Base-by-base conservation (phyloP, 2,797 vertebrate genomes). In the Natrix natrix region DNA sequence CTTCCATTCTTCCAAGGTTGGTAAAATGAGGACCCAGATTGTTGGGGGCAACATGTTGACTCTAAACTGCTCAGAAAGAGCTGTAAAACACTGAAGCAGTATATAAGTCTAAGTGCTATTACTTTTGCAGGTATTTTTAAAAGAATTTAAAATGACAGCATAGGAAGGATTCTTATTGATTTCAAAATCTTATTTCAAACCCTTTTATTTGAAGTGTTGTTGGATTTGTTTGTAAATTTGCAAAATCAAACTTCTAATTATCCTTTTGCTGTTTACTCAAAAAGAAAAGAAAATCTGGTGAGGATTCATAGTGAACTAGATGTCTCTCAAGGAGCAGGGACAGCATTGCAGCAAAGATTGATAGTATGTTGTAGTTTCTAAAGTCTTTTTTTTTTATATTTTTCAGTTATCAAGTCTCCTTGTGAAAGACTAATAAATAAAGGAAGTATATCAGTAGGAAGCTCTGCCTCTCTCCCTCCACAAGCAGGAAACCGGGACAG, bases 351-450 rank as follows among this genome's bases (percentile, higher is more conserved):
- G 28, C 11, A 66, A 10, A n/a, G 61, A 66, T 13, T 13, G 61
- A 66, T n/a, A n/a, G 91, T 26, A 61, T 61, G 60, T 24, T 63
- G 61, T 87, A 87, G 26, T 32, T 95, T 55, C 86, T 43, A 0
- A 48, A 57, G 86, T 56, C 90, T 93, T 89, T 95, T 48, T 48
- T 37, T 37, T 28, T 95, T 91, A 61, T 96, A 52, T 95, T 95
- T 97, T 93, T 26, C 96, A 99, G 99, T 95, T 2, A 97, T 97
- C 96, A 99, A 98, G 94, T 98, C 98, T 4, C 98, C 99, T 0
- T 99, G 98, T 1, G 99, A 99, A 97, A 98, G 98, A 97, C 97
- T 98, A 88, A 98, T 99, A 97, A 97, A 96, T 96, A 99, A 99
- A 98, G 99, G 98, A 94, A 97, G 96, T 94, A 96, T 99, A 96